Base-by-base conservation (phyloP, 2,797 vertebrate species). In the Chaetodon trifasciatus region DNA sequence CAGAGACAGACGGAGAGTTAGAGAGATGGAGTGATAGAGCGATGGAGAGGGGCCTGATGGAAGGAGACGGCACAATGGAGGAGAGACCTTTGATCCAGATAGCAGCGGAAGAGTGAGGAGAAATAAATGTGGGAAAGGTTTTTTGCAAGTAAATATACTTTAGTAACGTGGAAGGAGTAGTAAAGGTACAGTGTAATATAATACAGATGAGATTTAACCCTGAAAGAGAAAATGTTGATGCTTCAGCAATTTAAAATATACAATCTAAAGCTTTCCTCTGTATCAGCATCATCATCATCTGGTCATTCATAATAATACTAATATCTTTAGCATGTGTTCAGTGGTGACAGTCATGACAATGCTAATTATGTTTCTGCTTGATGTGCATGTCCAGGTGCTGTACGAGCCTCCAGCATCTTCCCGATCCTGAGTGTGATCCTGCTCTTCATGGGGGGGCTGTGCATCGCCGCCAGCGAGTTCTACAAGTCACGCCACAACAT, bases 401-500 rank as follows among this genome's bases (percentile, higher is more conserved):
- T 99, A 81, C 96, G 97, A 88, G 97, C 97, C 93, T 98, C 97
- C 84, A 99, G 98, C 94, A 98, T 98, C 92, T 99, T 99, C 93
- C 98, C 98, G 4, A 99, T 99, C 95, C 95, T 99, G 90, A 98
- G 98, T 52, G 98, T 99, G 93, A 98, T 98, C 94, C 96, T 99
- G 90, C 98, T 99, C 87, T 99, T 99, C 96, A 98, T 98, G 97
- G 98, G 97, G 76, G 98, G 98, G 61, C 97, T 99, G 86, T 99
- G 98, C 95, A 97, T 99, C 72, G 98, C 98, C 44, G 98, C 97
- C 95, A 99, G 98, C 58, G 98, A 99, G 96, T 98, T 99, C 95
- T 98, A 99, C 96, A 98, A 98, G 96, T 97, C 97, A 74, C 97
- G 97, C 91, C 98, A 99, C 95, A 99, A 99, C 97, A 98, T 99